These are phyloP conservation scores for Sinelater perroti DNA, from an alignment of 2,888 invertebrate species.

Conservation along the genomic window DNA sequence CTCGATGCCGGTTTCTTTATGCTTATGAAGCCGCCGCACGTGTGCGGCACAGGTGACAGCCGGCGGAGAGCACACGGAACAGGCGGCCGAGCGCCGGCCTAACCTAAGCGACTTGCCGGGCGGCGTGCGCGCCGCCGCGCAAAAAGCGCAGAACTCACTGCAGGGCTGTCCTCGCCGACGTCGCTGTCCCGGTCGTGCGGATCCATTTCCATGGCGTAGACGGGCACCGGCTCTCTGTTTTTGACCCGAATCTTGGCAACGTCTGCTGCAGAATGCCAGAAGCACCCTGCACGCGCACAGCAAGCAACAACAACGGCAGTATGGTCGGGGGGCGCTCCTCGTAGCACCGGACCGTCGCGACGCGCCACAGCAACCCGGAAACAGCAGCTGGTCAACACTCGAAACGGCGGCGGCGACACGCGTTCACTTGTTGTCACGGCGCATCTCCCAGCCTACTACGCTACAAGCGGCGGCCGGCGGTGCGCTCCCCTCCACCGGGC, in stretches of 20 bases:
- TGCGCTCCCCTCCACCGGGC: slow-evolving; percentile 10
- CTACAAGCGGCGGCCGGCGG: slow-evolving; percentile 4
- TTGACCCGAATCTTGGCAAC: slow-evolving; percentile 87
- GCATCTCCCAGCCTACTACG: slow-evolving; percentile 27
- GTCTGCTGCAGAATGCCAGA: slow-evolving; percentile 56
- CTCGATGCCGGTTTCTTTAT: no score
- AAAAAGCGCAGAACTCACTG: slow-evolving; percentile 72
- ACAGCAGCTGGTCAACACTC: neutral
- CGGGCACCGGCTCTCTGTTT: slow-evolving; percentile 86
- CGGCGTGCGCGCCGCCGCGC: no score
- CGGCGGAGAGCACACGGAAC: no score
- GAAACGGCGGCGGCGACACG: slow-evolving; percentile 17
- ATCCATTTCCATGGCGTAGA: slow-evolving; percentile 81
- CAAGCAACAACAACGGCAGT: slow-evolving; percentile 43
- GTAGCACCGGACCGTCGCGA: no score
- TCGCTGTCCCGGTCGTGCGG: slow-evolving; percentile 73
- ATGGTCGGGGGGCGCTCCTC: slow-evolving; percentile 22
- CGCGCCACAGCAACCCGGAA: slow-evolving; percentile 22
- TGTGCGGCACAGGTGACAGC: no score
- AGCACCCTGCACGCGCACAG: slow-evolving; percentile 56
- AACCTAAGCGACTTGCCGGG: no score
- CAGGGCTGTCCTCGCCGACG: slow-evolving; percentile 76
- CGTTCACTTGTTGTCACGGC: slow-evolving; percentile 13
- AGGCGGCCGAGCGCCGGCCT: no score
- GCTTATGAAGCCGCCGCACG: no score